These are phyloP conservation scores for Cabera pusaria DNA, from an alignment of 2,888 invertebrate genomes.

Conservation along the genomic window DNA sequence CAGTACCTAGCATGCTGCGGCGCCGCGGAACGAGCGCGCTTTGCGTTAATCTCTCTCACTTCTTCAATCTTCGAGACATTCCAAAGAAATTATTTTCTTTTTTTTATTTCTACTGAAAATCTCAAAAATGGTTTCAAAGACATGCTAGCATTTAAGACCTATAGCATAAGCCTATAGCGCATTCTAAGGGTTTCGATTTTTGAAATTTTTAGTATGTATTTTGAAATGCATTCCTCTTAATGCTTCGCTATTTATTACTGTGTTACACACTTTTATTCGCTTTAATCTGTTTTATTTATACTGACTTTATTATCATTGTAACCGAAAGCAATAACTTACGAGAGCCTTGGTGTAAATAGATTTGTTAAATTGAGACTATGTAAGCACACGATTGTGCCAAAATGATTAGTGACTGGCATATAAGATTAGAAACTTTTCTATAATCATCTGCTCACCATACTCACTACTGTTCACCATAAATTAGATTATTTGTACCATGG, in stretches of 20 bases:
- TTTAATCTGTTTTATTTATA: constrained; percentile 23
- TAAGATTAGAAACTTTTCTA: too few species aligned
- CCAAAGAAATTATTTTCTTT: constrained; percentile 70
- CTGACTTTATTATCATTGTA: constrained; percentile 34
- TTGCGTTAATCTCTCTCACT: constrained; percentile 21
- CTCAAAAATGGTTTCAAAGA: constrained; percentile 2
- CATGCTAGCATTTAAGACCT: too few species aligned
- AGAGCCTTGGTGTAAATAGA: constrained; percentile 65
- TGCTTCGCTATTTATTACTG: constrained; percentile 56
- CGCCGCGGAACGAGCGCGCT: too few species aligned
- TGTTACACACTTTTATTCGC: constrained; percentile 48
- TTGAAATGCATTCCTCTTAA: constrained; percentile 66
- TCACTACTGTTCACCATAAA: too few species aligned
- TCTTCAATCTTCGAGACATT: constrained; percentile 72
- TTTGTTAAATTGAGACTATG: constrained; percentile 42
- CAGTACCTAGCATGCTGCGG: too few species aligned
- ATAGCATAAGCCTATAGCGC: too few species aligned
- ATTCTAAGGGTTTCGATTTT: constrained; percentile 3
- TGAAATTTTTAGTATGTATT: constrained; percentile 32
- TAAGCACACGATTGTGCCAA: constrained; percentile 75
- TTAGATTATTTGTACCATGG: too few species aligned
- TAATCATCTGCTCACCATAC: too few species aligned
- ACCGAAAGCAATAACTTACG: constrained; percentile 70
- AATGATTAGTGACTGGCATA: too few species aligned
- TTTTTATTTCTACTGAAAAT: constrained; percentile 47